Evolutionary conservation across 1,140 invertebrate species (phyloP), one percentile per base, ranked within the genome.

Genomic region (Formica selysi): DNA sequence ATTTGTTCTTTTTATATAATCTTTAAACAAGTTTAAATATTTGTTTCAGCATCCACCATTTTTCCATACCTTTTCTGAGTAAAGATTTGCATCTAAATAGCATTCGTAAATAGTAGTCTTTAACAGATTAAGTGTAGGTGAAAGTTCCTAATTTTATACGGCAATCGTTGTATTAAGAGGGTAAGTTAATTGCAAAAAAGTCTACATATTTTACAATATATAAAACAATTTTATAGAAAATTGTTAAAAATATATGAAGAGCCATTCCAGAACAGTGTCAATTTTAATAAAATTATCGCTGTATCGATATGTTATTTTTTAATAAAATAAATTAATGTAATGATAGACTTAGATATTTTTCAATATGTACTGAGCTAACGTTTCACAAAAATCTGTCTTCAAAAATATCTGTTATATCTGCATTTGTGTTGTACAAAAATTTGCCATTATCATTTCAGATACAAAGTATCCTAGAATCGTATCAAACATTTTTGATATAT

Each of bases 201-300:
- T 29, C n/a, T 5, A 65, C 19, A 38, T 2, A 13, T 70, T 70
- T 70, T 6, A 29, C 0, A 7, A 73, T 51, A 26, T 1, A 44
- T 70, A 26, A 83, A 73, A 83, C 2, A 44, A 41, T 81, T 36
- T 44, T 36, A 74, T 36, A 22, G 36, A 74, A 36, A 44, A 19
- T 22, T 19, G 8, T 78, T 36, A 61, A n/a, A 62, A 73, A 54
- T 51, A 51, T 19, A 51, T 26, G 29, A 83, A 87, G 71, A 89
- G 89, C 89, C 89, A 90, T 90, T 90, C 89, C 88, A 90, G 89
- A 89, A 84, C 74, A 74, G 11, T 38, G 36, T 61, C 4, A 74
- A 59, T 36, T 36, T 48, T 3, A 61, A 36, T 73, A 44, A 71
- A 71, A 44, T 2, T 81, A 81, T 73, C 32, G 65, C 22, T 80